Percentiles rank a stretch among this genome's conserved stretches.
Evolutionary conservation across 1,140 invertebrate genomes (phyloP).

Genomic region (Micrasema minimum): DNA sequence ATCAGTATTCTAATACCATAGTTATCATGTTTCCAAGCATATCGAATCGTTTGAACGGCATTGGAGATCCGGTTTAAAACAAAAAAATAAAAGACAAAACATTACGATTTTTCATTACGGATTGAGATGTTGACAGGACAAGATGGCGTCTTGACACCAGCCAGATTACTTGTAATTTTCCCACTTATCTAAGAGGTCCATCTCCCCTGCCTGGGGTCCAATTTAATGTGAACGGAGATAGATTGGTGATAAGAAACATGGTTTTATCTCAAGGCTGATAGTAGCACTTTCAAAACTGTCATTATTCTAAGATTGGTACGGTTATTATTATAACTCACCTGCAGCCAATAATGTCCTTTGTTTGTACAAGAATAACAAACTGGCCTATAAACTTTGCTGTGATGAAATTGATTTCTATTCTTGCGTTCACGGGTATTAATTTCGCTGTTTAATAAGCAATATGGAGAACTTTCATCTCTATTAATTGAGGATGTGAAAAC

Average conservation of each 20-base stretch:
- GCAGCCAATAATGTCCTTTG: slow-evolving; percentile 11
- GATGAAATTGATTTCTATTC: not conserved
- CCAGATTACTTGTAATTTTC: not conserved
- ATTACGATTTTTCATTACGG: slow-evolving; percentile 13
- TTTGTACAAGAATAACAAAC: slow-evolving; percentile 11
- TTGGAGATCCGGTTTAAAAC: not conserved
- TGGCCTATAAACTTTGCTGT: not conserved
- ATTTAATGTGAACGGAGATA: slow-evolving; percentile 22
- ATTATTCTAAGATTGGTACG: not conserved
- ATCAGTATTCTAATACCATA: too few species aligned
- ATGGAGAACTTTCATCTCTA: too few species aligned
- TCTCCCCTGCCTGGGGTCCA: not conserved
- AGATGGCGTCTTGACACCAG: not conserved
- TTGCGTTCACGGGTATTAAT: too few species aligned
- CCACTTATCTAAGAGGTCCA: slow-evolving; percentile 23
- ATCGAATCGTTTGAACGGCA: slow-evolving; percentile 3
- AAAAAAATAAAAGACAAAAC: slow-evolving; percentile 6
- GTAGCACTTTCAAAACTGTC: slow-evolving; percentile 36
- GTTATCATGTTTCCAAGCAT: not conserved
- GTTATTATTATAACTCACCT: slow-evolving; percentile 5
- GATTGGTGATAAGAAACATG: slow-evolving; percentile 7
- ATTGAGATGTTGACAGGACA: slow-evolving; percentile 11
- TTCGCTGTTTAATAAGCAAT: too few species aligned
- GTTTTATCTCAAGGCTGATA: slow-evolving; percentile 23
- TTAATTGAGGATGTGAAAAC: too few species aligned